A percentile compares a stretch with the other conserved stretches of the same genome.
phyloP scores from a whole-genome alignment of 2,797 vertebrate species.

The Gymnothorax reevesii region DNA sequence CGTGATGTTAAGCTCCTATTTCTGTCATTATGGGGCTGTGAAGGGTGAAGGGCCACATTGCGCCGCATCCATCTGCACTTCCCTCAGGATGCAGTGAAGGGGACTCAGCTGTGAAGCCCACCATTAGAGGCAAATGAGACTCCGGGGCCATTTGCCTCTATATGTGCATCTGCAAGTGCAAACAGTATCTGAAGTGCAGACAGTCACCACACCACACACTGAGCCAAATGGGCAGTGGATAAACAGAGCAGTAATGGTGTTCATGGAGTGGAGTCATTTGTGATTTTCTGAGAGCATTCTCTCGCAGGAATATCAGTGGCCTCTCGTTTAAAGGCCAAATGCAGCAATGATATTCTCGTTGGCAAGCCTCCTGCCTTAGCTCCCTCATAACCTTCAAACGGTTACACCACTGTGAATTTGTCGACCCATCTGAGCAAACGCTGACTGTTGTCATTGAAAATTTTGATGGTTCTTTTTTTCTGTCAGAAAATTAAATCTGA shows the following conservation, averaged over 20 bases:
- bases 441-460: no score
- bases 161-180: neutral
- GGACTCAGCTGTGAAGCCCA: neutral
- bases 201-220: neutral
- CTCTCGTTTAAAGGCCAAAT: neutral
- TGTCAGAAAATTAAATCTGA: no score
- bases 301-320: neutral
- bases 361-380: no score
- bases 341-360: no score
- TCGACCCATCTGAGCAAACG: no score
- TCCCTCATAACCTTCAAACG: no score
- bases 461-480: no score
- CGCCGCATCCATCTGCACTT: neutral
- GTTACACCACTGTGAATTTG: no score
- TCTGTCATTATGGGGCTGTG: neutral
- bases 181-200: neutral
- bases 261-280: neutral
- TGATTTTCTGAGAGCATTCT: constrained; percentile 1
- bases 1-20: neutral
- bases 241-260: neutral
- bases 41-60: neutral
- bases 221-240: neutral
- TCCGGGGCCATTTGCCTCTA: no score
- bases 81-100: neutral
- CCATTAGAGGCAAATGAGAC: neutral